Percentiles rank a stretch among this genome's conserved stretches.
Conservation (phyloP, 2,888 invertebrate species). For the Pterostichus niger region DNA sequence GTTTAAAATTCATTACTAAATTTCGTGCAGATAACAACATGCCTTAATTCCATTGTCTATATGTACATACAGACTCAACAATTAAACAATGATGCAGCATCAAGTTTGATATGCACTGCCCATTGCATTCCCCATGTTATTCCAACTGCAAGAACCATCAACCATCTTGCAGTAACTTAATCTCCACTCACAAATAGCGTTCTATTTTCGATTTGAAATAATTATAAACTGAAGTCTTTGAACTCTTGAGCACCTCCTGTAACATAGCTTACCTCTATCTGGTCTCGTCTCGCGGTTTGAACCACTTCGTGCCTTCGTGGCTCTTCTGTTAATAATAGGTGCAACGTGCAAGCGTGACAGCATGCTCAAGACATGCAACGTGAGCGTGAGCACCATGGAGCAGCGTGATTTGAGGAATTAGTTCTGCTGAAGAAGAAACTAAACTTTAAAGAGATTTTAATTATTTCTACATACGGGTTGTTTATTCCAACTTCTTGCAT, state of each 20-base stretch:
- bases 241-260: slow-evolving; percentile 26
- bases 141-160: slow-evolving; percentile 26
- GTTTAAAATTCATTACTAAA: background rate
- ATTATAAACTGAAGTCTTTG: slow-evolving; percentile 63
- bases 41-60: background rate
- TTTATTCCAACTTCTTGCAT: background rate
- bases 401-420: background rate
- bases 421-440: too few species aligned
- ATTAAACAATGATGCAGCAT: background rate
- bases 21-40: slow-evolving; percentile 1
- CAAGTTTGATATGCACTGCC: slow-evolving; percentile 4
- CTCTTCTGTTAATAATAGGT: slow-evolving; percentile 25
- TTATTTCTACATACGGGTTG: background rate
- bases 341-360: slow-evolving; percentile 18
- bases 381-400: slow-evolving; percentile 21
- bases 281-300: slow-evolving; percentile 9
- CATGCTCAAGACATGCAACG: background rate
- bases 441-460: slow-evolving; percentile 10
- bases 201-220: slow-evolving; percentile 65
- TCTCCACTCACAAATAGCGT: slow-evolving; percentile 52
- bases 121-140: background rate
- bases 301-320: slow-evolving; percentile 4
- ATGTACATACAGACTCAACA: background rate
- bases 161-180: slow-evolving; percentile 16
- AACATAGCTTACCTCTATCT: background rate